Evolutionary conservation across 2,888 invertebrate species (phyloP).

Genomic region (Colletes collaris): DNA sequence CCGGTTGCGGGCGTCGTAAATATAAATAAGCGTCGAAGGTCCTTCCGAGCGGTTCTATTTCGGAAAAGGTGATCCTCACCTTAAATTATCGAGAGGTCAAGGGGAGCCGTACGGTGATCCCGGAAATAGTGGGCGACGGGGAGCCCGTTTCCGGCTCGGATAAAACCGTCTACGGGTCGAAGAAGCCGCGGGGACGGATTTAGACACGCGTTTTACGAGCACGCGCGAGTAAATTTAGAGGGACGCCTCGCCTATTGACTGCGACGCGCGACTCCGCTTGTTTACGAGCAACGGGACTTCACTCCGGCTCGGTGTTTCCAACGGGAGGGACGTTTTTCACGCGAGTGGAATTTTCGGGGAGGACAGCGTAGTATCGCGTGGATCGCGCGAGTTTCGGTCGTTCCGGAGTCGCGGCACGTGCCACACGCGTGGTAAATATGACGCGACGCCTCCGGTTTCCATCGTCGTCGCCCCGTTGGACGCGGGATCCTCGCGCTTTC

Average conservation of each 20-base stretch:
- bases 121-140: conserved; percentile 46
- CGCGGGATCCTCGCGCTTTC: not conserved
- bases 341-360: conserved; percentile 10
- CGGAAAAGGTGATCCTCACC: conserved; percentile 20
- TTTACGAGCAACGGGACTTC: conserved; percentile 38
- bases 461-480: not conserved
- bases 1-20: no score
- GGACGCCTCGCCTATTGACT: conserved; percentile 55
- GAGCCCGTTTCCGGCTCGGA: conserved; percentile 58
- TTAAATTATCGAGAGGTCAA: conserved; percentile 37
- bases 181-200: conserved; percentile 55
- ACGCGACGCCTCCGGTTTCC: not conserved
- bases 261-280: conserved; percentile 32
- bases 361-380: not conserved
- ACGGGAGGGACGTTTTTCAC: conserved; percentile 23
- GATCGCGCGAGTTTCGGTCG: conserved; percentile 8
- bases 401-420: conserved; percentile 14
- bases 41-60: conserved; percentile 46
- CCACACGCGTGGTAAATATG: conserved; percentile 1
- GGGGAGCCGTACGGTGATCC: conserved; percentile 33
- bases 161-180: conserved; percentile 65
- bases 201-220: conserved; percentile 63
- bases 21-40: not conserved
- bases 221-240: conserved; percentile 64
- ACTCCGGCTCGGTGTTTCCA: not conserved